Base-by-base conservation (phyloP, 2,113 vertebrate genomes). In the Serinus canaria region DNA sequence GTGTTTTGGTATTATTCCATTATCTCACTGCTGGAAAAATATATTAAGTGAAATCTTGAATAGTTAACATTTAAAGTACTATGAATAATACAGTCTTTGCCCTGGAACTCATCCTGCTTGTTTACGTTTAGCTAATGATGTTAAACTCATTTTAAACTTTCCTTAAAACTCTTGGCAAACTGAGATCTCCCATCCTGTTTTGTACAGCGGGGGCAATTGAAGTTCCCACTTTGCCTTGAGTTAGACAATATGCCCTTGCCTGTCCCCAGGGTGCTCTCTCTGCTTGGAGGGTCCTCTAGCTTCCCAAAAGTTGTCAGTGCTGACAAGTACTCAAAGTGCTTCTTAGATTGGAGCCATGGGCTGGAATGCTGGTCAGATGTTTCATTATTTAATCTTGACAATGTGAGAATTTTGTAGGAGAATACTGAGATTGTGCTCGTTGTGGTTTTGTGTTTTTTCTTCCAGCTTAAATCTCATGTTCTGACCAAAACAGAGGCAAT, bases 1-100 rank as follows among this genome's bases (percentile, higher is more conserved):
- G 43, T 80, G 79, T 92, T 94, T 95, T 92, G 49, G 27, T 96
- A 85, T 92, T 95, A 89, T 94, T 95, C 60, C 52, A 33, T 86
- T 50, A 81, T 91, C 55, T 63, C 12, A 66, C 75, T 86, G 47
- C 91, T 76, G 12, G 15, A 77, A 93, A 93, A 82, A 19, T 64
- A 39, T 92, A 92, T 62, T 59, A 81, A 85, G 63, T 79, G 21
- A 78, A 90, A 92, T 70, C 56, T 78, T 81, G 50, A 88, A 52
- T 39, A 90, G 31, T 55, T 91, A 95, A 77, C 43, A 63, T 87
- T 94, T 86, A 35, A 89, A 87, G 21, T 82, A 60, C n/a, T 74
- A 35, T 63, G 21, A 86, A 79, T 74, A 87, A 89, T 37, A 35
- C 13, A 64, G 1, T 66, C 3, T 90, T 82, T 82, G 13, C 30